A percentile compares a stretch with the other conserved stretches of the same genome.
phyloP scores from a whole-genome alignment of 2,797 vertebrate species.

The Tragelaphus eurycerus region DNA sequence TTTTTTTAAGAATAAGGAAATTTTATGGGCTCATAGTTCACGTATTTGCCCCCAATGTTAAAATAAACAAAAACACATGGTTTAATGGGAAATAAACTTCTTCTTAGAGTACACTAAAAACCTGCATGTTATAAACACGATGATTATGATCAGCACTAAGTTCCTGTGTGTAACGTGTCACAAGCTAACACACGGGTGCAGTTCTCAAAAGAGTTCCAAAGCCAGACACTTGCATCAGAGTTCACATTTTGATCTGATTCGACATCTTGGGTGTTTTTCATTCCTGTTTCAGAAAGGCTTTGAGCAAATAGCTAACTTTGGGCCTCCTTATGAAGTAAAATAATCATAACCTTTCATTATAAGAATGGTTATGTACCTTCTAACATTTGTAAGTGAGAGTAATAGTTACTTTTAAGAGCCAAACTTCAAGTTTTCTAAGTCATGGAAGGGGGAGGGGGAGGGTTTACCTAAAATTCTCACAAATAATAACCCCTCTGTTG shows the following conservation, averaged over 20 bases:
- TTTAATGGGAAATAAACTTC: background rate
- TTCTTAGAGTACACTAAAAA: background rate
- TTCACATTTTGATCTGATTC: background rate
- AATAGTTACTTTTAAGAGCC: constrained; percentile 18
- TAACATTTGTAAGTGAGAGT: background rate
- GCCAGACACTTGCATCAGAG: background rate
- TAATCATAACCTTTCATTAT: background rate
- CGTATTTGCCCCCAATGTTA: background rate
- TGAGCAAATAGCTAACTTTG: background rate
- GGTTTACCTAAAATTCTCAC: constrained; percentile 41
- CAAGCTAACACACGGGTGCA: background rate
- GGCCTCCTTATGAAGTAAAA: background rate
- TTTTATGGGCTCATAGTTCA: background rate
- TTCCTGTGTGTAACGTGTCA: background rate
- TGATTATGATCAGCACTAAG: background rate
- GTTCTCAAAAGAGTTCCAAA: background rate
- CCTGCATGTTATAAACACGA: background rate
- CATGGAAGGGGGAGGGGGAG: background rate
- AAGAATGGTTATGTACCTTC: background rate
- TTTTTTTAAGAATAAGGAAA: constrained; percentile 27
- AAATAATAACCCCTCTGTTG: constrained; percentile 4
- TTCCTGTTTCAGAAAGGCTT: background rate
- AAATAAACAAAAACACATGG: background rate
- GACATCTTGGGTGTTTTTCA: background rate
- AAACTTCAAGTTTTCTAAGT: constrained; percentile 14